Base-by-base conservation (phyloP, 2,888 invertebrate genomes). In the Sceliomorpha sp. region DNA sequence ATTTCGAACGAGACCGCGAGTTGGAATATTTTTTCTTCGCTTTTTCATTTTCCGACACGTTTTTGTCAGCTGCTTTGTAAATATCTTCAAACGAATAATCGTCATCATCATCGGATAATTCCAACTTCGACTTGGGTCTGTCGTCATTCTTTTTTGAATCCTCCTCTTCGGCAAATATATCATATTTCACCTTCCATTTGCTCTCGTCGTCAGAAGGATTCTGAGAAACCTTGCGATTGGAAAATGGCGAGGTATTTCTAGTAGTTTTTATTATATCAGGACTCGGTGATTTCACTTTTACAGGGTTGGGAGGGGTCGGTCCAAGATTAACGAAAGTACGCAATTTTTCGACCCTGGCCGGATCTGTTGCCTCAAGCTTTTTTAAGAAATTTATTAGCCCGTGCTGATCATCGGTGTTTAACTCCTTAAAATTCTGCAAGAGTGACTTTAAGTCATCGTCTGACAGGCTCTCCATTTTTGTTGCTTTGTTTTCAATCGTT, bases 71-170 rank as follows among this genome's bases (percentile, higher is more conserved):
- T 0, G 94, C 94, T 84, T 94, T 92, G 76, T 94, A 94, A 34
- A 95, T 94, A 85, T 96, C 96, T 74, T 95, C 95, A 70, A 94
- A 94, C n/a, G 93, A 92, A 76, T 96, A 96, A 80, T 95, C 95
- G 76, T 95, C 95, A 60, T 93, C 93, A 58, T 94, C 94, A 47
- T 91, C 92, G 0, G 94, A 91, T n/a, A 92, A 90, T 60, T 92
- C 91, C 15, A 91, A 84, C 47, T 90, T 89, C 39, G 85, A 88
- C 0, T 88, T 86, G 0, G 82, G 77, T 24, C 83, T 85, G 0
- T 83, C 82, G 2, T 84, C 82, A 4, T 67, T 79, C 26, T 64
- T 77, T 13, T 80, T 77, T 4, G 85, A 80, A 6, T 83, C 83
- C 13, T 86, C 85, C 7, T 86, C 86, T 2, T 87, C 86, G 1